Conservation (phyloP, 2,797 vertebrate genomes). For the Acrossocheilus fasciatus region DNA sequence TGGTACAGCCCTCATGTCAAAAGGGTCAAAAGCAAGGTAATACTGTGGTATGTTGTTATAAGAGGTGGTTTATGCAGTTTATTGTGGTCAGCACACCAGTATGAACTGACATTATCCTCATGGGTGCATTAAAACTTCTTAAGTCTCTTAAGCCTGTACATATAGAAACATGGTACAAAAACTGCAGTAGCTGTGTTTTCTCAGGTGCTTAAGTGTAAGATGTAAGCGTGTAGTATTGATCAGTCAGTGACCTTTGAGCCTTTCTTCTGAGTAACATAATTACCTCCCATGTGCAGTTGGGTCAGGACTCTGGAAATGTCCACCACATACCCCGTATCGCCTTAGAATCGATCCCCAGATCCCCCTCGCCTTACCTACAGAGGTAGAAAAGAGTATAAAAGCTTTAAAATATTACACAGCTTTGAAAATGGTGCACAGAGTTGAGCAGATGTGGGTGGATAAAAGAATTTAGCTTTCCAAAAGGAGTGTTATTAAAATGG, state of each 20-base stretch:
- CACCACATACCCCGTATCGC: neutral
- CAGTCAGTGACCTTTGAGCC: slow-evolving; percentile 37
- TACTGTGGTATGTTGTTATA: neutral
- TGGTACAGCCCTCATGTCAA: neutral
- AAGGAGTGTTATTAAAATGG: neutral
- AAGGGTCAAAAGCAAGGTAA: neutral
- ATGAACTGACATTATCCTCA: neutral
- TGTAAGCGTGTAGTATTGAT: slow-evolving; percentile 27
- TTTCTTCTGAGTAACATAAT: slow-evolving; percentile 33
- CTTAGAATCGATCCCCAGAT: slow-evolving; percentile 14
- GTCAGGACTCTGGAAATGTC: slow-evolving; percentile 40
- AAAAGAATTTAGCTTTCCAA: neutral
- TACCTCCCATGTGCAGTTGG: slow-evolving; percentile 26
- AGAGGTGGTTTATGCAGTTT: neutral
- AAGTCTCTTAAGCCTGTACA: slow-evolving; percentile 14
- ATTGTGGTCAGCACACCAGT: neutral
- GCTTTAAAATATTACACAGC: slow-evolving; percentile 12
- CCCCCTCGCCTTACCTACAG: neutral
- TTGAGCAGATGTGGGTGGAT: neutral
- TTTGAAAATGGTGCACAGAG: slow-evolving; percentile 1
- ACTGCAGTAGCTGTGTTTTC: slow-evolving; percentile 2
- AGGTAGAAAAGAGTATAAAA: neutral
- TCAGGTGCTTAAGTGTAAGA: slow-evolving; percentile 17
- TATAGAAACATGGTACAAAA: slow-evolving; percentile 7
- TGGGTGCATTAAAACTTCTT: neutral